Evolutionary conservation across 2,888 invertebrate species (phyloP).

Genomic region (Augochlorella aurata): DNA sequence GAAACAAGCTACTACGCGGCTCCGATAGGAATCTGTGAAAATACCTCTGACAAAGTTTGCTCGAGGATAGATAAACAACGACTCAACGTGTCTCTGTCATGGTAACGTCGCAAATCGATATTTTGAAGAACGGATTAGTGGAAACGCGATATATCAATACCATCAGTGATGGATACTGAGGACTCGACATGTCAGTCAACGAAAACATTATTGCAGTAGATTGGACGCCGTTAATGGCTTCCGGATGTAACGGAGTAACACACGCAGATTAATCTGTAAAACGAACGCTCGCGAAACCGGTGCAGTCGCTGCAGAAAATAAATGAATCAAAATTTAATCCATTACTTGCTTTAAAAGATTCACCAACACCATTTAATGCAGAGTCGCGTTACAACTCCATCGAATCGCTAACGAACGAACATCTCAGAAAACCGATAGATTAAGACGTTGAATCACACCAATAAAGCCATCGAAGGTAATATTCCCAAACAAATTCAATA

Average conservation of each 20-base stretch:
- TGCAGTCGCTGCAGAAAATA: background rate
- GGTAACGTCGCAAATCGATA: background rate
- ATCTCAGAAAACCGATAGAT: no score
- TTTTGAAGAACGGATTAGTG: background rate
- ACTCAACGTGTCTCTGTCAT: background rate
- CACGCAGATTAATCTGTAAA: background rate
- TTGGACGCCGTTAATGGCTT: background rate
- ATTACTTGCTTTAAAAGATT: no score
- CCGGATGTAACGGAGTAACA: background rate
- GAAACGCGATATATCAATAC: background rate
- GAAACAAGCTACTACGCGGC: background rate
- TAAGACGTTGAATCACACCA: background rate
- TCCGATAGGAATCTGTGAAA: background rate
- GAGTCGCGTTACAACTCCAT: no score
- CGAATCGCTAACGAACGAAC: no score
- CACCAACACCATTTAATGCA: no score
- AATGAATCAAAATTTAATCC: no score
- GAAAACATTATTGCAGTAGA: background rate
- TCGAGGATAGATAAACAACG: background rate
- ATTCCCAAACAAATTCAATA: background rate
- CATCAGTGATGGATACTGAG: no score
- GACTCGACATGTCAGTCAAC: background rate
- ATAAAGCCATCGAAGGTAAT: background rate
- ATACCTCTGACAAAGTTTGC: background rate
- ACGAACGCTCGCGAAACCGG: background rate